Evolutionary conservation across 2,888 invertebrate genomes (phyloP).

Genomic region (Noctuana brunneofusca): DNA sequence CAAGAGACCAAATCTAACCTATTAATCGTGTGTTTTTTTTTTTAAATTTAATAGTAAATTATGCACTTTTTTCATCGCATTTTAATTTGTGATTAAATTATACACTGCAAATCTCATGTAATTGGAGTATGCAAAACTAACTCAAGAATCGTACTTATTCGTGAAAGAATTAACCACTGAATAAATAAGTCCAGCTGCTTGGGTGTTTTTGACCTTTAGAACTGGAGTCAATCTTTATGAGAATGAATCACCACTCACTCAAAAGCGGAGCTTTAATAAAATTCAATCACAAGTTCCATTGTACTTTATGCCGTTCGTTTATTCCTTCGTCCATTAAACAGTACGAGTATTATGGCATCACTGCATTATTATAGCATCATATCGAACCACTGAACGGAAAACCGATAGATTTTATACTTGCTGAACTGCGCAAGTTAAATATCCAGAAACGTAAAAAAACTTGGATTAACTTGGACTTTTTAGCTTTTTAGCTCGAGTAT

Average conservation of each 20-base stretch:
- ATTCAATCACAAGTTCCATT: conserved; percentile 9
- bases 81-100: no score
- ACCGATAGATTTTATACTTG: neutral
- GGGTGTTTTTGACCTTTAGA: conserved; percentile 13
- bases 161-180: neutral
- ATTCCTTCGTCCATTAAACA: neutral
- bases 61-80: no score
- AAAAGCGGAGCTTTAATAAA: conserved; percentile 21
- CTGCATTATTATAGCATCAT: no score
- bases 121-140: neutral
- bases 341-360: neutral
- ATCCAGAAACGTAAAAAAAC: neutral
- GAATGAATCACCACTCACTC: conserved; percentile 27
- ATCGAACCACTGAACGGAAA: neutral
- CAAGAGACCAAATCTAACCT: no score
- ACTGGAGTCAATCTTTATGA: conserved; percentile 21
- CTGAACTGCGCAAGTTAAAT: neutral
- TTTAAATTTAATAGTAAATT: no score
- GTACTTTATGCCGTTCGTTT: neutral
- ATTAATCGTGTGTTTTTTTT: no score
- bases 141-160: no score
- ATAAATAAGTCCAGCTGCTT: conserved; percentile 19
- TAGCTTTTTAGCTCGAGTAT: no score
- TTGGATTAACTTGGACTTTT: no score
- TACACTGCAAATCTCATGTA: no score